Base-by-base conservation (phyloP, 2,113 vertebrate genomes). In the Brevimyrus niger region DNA sequence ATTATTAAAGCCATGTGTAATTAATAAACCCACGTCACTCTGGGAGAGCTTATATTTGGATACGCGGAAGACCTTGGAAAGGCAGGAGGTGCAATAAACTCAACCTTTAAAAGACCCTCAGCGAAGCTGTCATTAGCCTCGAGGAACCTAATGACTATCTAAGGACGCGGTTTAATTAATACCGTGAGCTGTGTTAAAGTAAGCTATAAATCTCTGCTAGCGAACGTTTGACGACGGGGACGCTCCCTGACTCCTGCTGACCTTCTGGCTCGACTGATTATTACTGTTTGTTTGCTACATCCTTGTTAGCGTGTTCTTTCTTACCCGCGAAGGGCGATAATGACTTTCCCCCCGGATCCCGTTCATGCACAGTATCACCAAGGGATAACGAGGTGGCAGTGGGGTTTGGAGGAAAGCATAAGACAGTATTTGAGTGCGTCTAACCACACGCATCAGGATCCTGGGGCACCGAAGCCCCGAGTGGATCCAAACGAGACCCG, bases 141-240 rank as follows among this genome's bases (percentile, higher is more conserved):
- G 73, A 38, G 53, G 65, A 76, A 85, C 38, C 17, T 46, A 50
- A 58, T 85, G 58, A 55, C 61, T 73, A 76, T 73, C 89, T 38
- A 50, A 48, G 53, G 44, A 89, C 46, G 21, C 17, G 17, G 23
- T 89, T 86, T 87, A 87, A 76, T 86, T 87, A 89, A 73, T 87
- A 55, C 65, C 11, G n/a, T 76, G 80, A 83, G 80, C 35, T 23
- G 44, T 84, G 17, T 48, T 73, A 73, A 53, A 76, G 42, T 17
- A 27, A 46, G 31, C 55, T 8, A 89, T 85, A 76, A 73, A 87
- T 87, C 55, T 89, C 69, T 51, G 65, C 83, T 76, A 35, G 44
- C 3, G 6, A 19, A 87, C n/a, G 48, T 44, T 89, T 50, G 55
- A 87, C 1, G 86, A 76, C 38, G 69, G 69, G 58, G 47, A 48